phyloP scores from a whole-genome alignment of 1,140 invertebrate species.

The Nixonia krombeini region DNA sequence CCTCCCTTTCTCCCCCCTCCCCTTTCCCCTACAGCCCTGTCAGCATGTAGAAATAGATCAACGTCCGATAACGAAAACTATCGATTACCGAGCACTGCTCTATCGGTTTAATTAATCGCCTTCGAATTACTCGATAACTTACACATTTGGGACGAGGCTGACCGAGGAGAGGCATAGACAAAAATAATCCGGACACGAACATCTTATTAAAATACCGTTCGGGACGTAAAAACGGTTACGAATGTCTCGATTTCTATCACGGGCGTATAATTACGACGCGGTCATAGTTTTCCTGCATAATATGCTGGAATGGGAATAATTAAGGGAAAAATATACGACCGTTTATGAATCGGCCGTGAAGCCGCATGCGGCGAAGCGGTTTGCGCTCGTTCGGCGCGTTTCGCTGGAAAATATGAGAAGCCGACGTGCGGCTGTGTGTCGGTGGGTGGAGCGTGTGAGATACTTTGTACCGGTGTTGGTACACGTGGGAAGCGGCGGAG shows the following conservation, averaged over 20 bases:
- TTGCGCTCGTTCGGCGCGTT: slow-evolving; percentile 31
- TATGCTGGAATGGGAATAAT: slow-evolving; percentile 10
- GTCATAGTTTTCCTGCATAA: neutral
- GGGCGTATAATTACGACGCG: neutral
- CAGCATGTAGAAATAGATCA: no score
- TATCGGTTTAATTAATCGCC: no score
- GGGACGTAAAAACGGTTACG: neutral
- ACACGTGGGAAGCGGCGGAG: slow-evolving; percentile 33
- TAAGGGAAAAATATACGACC: slow-evolving; percentile 10
- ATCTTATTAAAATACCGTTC: neutral
- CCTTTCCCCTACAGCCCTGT: no score
- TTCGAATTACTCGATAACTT: no score
- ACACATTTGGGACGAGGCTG: no score
- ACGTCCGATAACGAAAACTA: no score
- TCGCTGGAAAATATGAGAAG: slow-evolving; percentile 42
- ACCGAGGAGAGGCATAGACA: no score
- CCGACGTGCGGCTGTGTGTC: slow-evolving; percentile 9
- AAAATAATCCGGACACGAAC: no score
- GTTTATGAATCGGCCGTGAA: slow-evolving; percentile 17
- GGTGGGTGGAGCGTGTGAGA: slow-evolving; percentile 40
- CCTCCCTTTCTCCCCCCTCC: no score
- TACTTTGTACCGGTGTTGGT: slow-evolving; percentile 13
- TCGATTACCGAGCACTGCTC: no score
- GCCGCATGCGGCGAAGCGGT: slow-evolving; percentile 21
- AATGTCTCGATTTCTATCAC: neutral